Conservation (phyloP, 2,888 invertebrate genomes). For the Drosophila ezoana region DNA sequence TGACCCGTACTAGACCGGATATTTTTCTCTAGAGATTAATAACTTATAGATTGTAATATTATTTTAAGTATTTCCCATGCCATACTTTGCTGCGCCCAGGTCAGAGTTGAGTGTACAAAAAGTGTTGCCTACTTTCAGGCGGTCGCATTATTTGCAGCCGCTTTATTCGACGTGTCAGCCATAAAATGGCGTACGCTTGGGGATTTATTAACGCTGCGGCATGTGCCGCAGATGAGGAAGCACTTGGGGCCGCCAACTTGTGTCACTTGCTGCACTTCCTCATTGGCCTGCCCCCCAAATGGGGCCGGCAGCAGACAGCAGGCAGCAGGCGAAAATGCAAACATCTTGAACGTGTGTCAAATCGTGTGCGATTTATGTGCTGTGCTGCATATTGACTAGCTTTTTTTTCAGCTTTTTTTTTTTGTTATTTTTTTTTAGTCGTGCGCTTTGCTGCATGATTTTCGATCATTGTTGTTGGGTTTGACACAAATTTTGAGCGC, state of each 20-base stretch:
- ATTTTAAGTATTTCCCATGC: neutral
- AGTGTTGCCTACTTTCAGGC: conserved; percentile 30
- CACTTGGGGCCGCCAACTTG: conserved; percentile 37
- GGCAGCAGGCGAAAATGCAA: conserved; percentile 18
- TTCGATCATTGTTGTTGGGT: conserved; percentile 56
- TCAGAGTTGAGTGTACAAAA: neutral
- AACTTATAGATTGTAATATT: no score
- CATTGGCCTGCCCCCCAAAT: conserved; percentile 43
- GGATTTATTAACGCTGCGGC: conserved; percentile 47
- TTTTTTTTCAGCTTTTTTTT: conserved; percentile 8
- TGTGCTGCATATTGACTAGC: conserved; percentile 34
- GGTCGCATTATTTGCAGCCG: rapidly evolving
- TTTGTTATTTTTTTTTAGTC: conserved; percentile 34
- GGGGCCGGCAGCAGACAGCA: conserved; percentile 18
- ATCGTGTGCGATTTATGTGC: conserved; percentile 47
- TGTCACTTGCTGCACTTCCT: conserved; percentile 66
- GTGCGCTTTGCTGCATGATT: conserved; percentile 68
- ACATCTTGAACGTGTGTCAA: conserved; percentile 46
- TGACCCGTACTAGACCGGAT: no score
- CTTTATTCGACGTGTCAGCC: neutral
- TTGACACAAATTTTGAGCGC: conserved; percentile 72
- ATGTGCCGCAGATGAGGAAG: conserved; percentile 69
- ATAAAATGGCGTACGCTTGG: conserved; percentile 23
- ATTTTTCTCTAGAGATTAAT: no score
- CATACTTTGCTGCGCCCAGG: conserved; percentile 14